These are phyloP conservation scores for Plectus sambesii DNA, from an alignment of 1,140 invertebrate species.

Conservation along the genomic window DNA sequence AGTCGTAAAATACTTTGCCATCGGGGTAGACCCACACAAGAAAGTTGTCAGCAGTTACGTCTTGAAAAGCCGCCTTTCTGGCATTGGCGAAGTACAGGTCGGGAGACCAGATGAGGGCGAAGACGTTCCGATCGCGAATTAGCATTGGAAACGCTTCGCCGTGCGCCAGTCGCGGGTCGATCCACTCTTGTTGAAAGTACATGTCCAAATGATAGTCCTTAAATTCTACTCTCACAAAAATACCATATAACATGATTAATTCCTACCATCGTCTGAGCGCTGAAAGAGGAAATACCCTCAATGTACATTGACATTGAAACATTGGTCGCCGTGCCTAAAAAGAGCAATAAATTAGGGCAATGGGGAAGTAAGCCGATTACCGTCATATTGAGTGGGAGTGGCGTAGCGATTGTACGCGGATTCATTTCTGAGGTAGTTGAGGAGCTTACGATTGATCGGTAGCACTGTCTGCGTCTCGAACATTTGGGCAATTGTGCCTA, in stretches of 20 bases:
- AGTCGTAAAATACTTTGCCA: constrained; percentile 42
- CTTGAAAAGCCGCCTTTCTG: constrained; percentile 35
- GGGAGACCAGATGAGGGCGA: constrained; percentile 40
- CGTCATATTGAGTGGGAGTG: constrained; percentile 39
- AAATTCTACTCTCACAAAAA: too few species aligned
- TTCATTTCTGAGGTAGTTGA: too few species aligned
- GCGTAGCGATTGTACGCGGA: constrained; percentile 38
- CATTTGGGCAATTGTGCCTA: too few species aligned
- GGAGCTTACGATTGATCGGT: too few species aligned
- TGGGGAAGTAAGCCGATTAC: constrained; percentile 17
- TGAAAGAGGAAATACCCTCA: constrained; percentile 41
- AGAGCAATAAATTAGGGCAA: constrained; percentile 9
- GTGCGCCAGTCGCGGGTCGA: constrained; percentile 32
- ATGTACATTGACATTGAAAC: constrained; percentile 45
- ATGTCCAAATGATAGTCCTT: constrained; percentile 44
- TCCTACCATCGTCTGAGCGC: constrained; percentile 44
- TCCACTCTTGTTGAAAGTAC: constrained; percentile 45
- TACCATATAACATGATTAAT: too few species aligned
- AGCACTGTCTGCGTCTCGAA: too few species aligned
- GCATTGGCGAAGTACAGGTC: constrained; percentile 44
- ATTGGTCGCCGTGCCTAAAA: constrained; percentile 40
- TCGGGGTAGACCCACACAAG: constrained; percentile 44
- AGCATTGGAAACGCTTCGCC: constrained; percentile 38
- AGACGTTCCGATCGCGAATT: constrained; percentile 36
- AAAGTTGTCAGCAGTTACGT: constrained; percentile 43